phyloP scores from a whole-genome alignment of 2,113 vertebrate genomes.

The Erythrolamprus reginae region DNA sequence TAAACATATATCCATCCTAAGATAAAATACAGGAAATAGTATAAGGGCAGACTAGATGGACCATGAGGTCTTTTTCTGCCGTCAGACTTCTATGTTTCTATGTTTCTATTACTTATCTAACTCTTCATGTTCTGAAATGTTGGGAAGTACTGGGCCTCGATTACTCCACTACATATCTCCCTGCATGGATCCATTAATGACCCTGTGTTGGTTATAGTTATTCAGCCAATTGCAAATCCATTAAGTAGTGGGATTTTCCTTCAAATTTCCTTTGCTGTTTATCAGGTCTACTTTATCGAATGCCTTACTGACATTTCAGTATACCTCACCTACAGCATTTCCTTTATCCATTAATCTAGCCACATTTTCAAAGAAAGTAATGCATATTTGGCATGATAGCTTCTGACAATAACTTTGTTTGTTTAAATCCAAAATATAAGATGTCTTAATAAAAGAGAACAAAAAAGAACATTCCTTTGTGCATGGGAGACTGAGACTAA shows the following conservation, averaged over 20 bases:
- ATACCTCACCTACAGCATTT: neutral
- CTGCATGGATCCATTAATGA: neutral
- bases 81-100: too few relatives aligned
- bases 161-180: neutral
- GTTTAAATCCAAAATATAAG: neutral
- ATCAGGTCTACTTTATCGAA: neutral
- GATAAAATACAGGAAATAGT: too few relatives aligned
- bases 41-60: too few relatives aligned
- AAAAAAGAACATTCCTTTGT: neutral
- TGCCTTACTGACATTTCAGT: neutral
- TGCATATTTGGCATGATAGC: neutral
- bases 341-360: neutral
- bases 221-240: neutral
- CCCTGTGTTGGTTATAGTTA: neutral
- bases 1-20: too few relatives aligned
- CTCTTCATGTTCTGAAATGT: neutral
- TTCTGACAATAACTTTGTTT: neutral
- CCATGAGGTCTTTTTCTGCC: too few relatives aligned
- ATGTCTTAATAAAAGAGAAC: neutral
- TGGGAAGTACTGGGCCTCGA: neutral
- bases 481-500: neutral
- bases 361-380: neutral
- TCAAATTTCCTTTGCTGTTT: neutral
- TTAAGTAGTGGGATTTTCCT: neutral
- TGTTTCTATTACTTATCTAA: neutral